Base-by-base conservation (phyloP, 2,888 invertebrate species). In the Subacronicta megacephala region DNA sequence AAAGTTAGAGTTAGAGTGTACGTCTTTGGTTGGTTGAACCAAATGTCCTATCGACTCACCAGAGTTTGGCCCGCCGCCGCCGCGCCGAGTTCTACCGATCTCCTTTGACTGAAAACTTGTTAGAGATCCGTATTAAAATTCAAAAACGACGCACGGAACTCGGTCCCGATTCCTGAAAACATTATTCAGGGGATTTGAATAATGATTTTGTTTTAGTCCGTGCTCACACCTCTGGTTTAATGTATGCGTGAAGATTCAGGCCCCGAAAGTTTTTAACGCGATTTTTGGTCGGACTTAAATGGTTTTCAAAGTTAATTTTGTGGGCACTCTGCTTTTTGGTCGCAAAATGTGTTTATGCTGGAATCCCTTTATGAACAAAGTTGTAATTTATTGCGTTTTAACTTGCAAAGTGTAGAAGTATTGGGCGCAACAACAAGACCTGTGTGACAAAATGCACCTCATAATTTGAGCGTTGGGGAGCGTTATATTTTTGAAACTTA, bases 41-140 rank as follows among this genome's bases (percentile, higher is more conserved):
- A 41, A 13, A 38, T 50, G 89, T 84, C 88, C 88, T 47, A 45
- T 75, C 44, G 2, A 53, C 83, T 75, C 85, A 55, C 63, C 57
- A 81, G 87, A 62, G 7, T 31, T 4, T 18, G 33, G 29, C 26
- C 59, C 73, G 47, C 63, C 67, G 78, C 3, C 18, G 33, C 26
- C 26, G 58, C 73, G 47, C 63, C 67, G 78, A 84, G 85, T 84
- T 80, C 78, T 84, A 73, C 88, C 89, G 89, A 91, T 90, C 86
- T 93, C 93, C 93, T 94, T 93, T 94, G 94, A 93, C 90, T 87
- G 87, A 85, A 90, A 93, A 93, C 93, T 93, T 93, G 93, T 94
- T 93, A 93, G 90, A 92, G 87, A 72, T 82, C 89, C 89, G 81
- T 93, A 93, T 94, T 94, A 93, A 94, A 94, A 94, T 94, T 94